Base-by-base conservation (phyloP, 2,113 vertebrate genomes). In the Cisticola juncidis region DNA sequence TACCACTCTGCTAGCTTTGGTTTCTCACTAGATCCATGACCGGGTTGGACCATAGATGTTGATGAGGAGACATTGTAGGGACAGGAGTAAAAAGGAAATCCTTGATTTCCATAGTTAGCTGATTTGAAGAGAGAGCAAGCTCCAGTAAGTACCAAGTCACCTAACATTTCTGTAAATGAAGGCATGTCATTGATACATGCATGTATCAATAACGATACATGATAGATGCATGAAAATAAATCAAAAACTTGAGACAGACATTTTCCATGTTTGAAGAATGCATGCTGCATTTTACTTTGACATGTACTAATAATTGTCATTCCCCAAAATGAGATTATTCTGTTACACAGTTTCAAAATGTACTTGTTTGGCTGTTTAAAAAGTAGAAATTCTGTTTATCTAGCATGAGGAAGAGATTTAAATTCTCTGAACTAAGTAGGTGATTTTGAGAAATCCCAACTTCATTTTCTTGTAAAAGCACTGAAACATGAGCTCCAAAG, bases 391-490 rank as follows among this genome's bases (percentile, higher is more conserved):
- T 1, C 28, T 62, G 33, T 62, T 91, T 66, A 54, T 89, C 80
- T 62, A 73, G 47, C 60, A 8, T 94, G 78, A 93, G 56, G 82
- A 95, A 80, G 29, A 29, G 51, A 90, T 86, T 88, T 90, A 81
- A 94, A 70, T 29, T 82, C 58, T 86, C 36, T 68, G 47, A 78
- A 81, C 18, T 36, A 44, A 90, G 82, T 60, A 86, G 64, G 86
- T 93, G 72, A 86, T 90, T 93, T 82, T 93, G 64, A 93, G 76
- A 62, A 33, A 81, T 72, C 56, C 26, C 62, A 90, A 77, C 42
- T 92, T 95, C 23, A 40, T 61, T 95, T 92, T 88, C 54, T 54
- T 90, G 35, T n/a, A 48, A 69, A 91, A 80, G 48, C 23, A 56
- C 31, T 90, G 65, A 93, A 94, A 60, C 40, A 28, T 72, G 15